Base-by-base conservation (phyloP, 2,888 invertebrate species). In the Cryptus armator region DNA sequence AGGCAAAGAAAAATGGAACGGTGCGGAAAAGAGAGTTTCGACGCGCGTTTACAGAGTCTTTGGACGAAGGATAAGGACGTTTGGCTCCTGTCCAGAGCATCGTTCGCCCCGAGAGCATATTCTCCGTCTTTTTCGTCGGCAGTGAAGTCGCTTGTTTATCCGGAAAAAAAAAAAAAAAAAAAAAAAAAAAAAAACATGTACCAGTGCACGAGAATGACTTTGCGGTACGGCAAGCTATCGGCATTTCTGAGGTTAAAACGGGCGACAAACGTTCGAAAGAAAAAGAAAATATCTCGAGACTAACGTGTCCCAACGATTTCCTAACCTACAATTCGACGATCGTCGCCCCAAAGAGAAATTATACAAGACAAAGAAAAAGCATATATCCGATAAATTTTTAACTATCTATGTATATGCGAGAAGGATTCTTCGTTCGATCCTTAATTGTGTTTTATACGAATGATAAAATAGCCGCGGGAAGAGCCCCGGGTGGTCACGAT, bases 31-130 rank as follows among this genome's bases (percentile, higher is more conserved):
- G 62, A 51, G 78, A 78, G n/a, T 19, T 62, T 29, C 14, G 44
- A 62, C 46, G 46, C 43, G 56, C 56, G 68, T 67, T 67, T 37
- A 68, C 79, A n/a, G 81, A 75, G 81, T 32, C 48, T 56, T 74
- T 75, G 67, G 59, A 64, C 53, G 62, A 75, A 48, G 46, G 68
- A 83, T 74, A 74, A 83, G 74, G 74, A 79, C 75, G 74, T 70
- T 83, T 83, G 79, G 79, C 79, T 83, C 14, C n/a, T 0, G 56
- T 75, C 83, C 83, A 80, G 83, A 75, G 59, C 68, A 32, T 32
- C 51, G 16, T 51, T 56, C 44, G 77, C 37, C 9, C 53, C n/a
- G 75, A 37, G 64, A 62, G 29, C 59, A 37, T 59, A 29, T 56
- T 72, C 29, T 48, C n/a, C 46, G 64, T 14, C 16, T 64, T 64